Evolutionary conservation across 2,888 invertebrate genomes (phyloP).

Genomic region (Bellardia pandia): DNA sequence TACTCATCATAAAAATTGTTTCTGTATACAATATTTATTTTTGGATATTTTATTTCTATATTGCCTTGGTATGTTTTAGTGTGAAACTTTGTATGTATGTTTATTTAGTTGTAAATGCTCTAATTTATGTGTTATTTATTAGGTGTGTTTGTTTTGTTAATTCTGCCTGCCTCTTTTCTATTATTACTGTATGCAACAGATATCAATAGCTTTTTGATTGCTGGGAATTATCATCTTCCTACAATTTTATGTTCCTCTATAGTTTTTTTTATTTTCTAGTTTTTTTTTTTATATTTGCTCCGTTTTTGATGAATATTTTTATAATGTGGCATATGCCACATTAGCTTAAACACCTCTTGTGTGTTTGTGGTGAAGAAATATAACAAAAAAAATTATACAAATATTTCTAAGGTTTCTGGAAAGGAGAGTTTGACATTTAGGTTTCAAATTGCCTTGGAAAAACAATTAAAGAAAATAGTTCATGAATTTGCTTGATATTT

Average conservation of each 20-base stretch:
- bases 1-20: slow-evolving; percentile 27
- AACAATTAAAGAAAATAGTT: not conserved
- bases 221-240: slow-evolving; percentile 60
- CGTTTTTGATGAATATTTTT: slow-evolving; percentile 59
- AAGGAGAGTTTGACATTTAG: slow-evolving; percentile 54
- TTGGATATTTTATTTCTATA: slow-evolving; percentile 15
- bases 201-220: slow-evolving; percentile 72
- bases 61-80: not conserved
- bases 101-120: not conserved
- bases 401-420: slow-evolving; percentile 68
- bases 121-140: slow-evolving; percentile 66
- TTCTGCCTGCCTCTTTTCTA: not conserved
- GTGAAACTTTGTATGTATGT: not conserved
- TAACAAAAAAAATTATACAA: slow-evolving; percentile 18
- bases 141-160: slow-evolving; percentile 50
- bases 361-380: slow-evolving; percentile 52
- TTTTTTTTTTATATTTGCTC: slow-evolving; percentile 10
- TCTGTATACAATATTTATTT: slow-evolving; percentile 7
- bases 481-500: not conserved
- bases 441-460: slow-evolving; percentile 28
- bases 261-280: not conserved
- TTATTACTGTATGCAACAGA: slow-evolving; percentile 61
- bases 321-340: slow-evolving; percentile 61
- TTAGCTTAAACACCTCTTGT: slow-evolving; percentile 54
- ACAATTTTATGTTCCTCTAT: not conserved